Base-by-base conservation (phyloP, 2,113 vertebrate species). In the Nannospalax galili region DNA sequence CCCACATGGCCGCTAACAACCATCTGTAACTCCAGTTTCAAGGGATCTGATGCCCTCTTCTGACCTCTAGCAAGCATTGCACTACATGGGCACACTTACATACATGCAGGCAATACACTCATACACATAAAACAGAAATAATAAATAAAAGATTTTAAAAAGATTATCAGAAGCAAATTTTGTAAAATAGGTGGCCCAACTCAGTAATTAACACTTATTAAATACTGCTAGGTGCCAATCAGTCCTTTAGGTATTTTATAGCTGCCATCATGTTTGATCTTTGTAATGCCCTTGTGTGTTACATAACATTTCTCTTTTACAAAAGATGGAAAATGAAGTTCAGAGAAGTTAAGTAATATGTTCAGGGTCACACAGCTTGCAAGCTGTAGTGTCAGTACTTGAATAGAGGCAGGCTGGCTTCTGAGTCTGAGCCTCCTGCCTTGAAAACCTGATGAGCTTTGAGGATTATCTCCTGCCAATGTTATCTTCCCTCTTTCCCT, bases 211-310 rank as follows among this genome's bases (percentile, higher is more conserved):
- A 88, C 9, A 40, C 92, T 65, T 78, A 73, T 73, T 67, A 35
- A 77, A 60, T 6, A 30, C 42, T 67, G 16, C 37, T 17, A 30
- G 32, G 16, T 45, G 19, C 14, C 15, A 40, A 72, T 45, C 28
- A 52, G 42, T 65, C 60, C 93, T 88, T 86, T 40, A 86, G 58
- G 65, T 64, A 69, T 35, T 48, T 88, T 73, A 64, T 22, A 35
- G 60, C 64, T 77, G 65, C 72, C 24, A 45, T 77, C 64, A 14
- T 75, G 52, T 74, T 81, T 95, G 69, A 90, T 90, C 56, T 90
- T 81, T 74, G 74, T 28, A 89, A 81, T 35, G 86, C 32, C 9
- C n/a, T 42, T 22, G 32, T 52, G 65, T 58, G 40, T 56, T 37
- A 45, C 48, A 30, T 45, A 90, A 12, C 78, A 72, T 37, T 52